Evolutionary conservation across 2,888 invertebrate genomes (phyloP).

Genomic region (Plagodis pulveraria): DNA sequence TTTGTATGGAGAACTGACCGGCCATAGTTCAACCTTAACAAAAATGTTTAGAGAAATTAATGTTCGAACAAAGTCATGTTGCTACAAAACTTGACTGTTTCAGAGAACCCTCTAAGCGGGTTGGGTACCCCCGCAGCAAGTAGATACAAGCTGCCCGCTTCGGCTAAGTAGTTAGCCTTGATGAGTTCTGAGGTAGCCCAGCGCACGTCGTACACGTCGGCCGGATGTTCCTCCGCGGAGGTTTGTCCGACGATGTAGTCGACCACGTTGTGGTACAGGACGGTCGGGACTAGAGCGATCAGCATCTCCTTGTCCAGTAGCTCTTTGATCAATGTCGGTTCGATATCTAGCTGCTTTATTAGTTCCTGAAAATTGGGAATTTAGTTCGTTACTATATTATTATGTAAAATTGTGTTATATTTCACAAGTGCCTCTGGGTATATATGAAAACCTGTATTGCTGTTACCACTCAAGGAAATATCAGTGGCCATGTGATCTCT

Average conservation of each 20-base stretch:
- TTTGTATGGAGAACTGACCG: too few species aligned
- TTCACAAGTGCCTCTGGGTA: too few species aligned
- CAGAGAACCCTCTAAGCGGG: slow-evolving; percentile 67
- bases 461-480: too few species aligned
- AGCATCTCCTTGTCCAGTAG: slow-evolving; percentile 69
- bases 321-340: slow-evolving; percentile 66
- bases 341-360: slow-evolving; percentile 56
- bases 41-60: too few species aligned
- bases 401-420: background rate
- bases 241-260: slow-evolving; percentile 58
- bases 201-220: slow-evolving; percentile 49
- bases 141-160: slow-evolving; percentile 71
- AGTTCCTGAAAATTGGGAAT: slow-evolving; percentile 53
- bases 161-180: slow-evolving; percentile 60
- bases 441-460: too few species aligned
- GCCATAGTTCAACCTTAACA: too few species aligned
- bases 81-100: slow-evolving; percentile 61
- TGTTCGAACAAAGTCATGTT: slow-evolving; percentile 41
- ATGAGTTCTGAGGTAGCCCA: slow-evolving; percentile 65
- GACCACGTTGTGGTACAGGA: slow-evolving; percentile 60
- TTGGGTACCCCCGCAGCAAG: slow-evolving; percentile 59
- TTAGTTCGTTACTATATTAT: background rate
- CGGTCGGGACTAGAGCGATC: slow-evolving; percentile 63
- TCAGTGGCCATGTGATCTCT: too few species aligned
- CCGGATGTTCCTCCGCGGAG: slow-evolving; percentile 34